These are phyloP conservation scores for Fundulus diaphanus DNA, from an alignment of 2,797 vertebrate genomes.

Conservation along the genomic window DNA sequence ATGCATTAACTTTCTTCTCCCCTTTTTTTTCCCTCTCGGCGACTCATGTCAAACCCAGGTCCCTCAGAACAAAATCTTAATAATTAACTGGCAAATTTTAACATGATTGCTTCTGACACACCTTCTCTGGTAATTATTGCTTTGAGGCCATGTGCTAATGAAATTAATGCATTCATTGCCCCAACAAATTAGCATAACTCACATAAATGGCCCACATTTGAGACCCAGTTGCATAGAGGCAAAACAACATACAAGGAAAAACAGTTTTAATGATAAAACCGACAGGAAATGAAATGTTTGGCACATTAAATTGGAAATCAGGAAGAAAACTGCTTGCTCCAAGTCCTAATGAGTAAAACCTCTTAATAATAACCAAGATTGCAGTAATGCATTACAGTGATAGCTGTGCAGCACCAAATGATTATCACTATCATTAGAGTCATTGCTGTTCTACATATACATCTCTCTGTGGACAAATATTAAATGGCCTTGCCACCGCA, in stretches of 20 bases:
- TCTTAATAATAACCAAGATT: conserved; percentile 82
- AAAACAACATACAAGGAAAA: conserved; percentile 54
- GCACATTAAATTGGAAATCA: conserved; percentile 75
- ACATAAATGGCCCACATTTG: conserved; percentile 98
- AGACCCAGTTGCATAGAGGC: conserved; percentile 76
- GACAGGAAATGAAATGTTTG: conserved; percentile 79
- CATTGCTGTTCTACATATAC: conserved; percentile 75
- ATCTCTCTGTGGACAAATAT: conserved; percentile 75
- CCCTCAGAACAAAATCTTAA: conserved; percentile 97
- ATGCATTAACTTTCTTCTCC: conserved; percentile 71
- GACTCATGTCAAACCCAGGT: conserved; percentile 94
- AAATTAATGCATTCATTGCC: conserved; percentile 99
- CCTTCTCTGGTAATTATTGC: conserved; percentile 99
- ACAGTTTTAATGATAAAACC: conserved; percentile 50
- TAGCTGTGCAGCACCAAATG: conserved; percentile 71
- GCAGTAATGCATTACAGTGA: conserved; percentile 73
- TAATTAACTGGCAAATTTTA: conserved; percentile 99
- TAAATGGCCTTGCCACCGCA: conserved; percentile 73
- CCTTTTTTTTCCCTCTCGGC: conserved; percentile 85
- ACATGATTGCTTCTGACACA: conserved; percentile 99
- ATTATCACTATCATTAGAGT: conserved; percentile 81
- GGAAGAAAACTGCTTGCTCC: conserved; percentile 79
- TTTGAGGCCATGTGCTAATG: conserved; percentile 99
- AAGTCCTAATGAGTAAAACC: conserved; percentile 84
- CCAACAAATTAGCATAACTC: conserved; percentile 99